phyloP scores from a whole-genome alignment of 2,888 invertebrate species.

The Folsomia candida region DNA sequence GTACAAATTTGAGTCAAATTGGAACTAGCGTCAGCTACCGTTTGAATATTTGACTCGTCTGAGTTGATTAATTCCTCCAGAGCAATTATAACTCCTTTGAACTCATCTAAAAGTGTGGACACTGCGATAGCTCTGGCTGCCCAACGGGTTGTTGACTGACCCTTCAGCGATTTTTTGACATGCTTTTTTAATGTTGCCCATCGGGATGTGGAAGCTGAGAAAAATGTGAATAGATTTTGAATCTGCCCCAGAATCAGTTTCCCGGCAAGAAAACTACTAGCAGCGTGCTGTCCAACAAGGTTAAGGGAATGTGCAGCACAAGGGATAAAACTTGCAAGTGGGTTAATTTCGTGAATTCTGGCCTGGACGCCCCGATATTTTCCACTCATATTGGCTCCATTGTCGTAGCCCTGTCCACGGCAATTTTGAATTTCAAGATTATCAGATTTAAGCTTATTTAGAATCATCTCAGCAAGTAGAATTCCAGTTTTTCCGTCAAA shows the following conservation, averaged over 20 bases:
- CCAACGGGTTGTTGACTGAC: not conserved
- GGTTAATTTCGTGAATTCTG: not conserved
- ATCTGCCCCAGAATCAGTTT: constrained; percentile 10
- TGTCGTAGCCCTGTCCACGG: constrained; percentile 28
- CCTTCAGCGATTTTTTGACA: not conserved
- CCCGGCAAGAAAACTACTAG: constrained; percentile 5
- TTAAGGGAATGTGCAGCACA: constrained; percentile 11
- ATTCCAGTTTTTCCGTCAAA: constrained; percentile 15
- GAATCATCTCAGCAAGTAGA: not conserved
- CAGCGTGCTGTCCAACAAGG: constrained; percentile 18
- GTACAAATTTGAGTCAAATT: not conserved
- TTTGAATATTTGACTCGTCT: not conserved
- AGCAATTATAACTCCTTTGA: not conserved
- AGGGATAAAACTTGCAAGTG: constrained; percentile 2
- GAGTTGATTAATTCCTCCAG: not conserved
- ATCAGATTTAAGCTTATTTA: constrained; percentile 1
- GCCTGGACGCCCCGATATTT: constrained; percentile 22
- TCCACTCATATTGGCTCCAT: constrained; percentile 30
- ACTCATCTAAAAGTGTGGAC: not conserved
- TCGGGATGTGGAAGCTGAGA: not conserved
- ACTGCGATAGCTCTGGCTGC: not conserved
- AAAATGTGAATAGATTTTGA: not conserved
- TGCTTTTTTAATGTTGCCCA: not conserved
- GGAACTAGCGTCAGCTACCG: not conserved
- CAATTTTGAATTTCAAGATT: constrained; percentile 21